Conservation (phyloP, 2,888 invertebrate genomes). For the Cheilosia urbana region DNA sequence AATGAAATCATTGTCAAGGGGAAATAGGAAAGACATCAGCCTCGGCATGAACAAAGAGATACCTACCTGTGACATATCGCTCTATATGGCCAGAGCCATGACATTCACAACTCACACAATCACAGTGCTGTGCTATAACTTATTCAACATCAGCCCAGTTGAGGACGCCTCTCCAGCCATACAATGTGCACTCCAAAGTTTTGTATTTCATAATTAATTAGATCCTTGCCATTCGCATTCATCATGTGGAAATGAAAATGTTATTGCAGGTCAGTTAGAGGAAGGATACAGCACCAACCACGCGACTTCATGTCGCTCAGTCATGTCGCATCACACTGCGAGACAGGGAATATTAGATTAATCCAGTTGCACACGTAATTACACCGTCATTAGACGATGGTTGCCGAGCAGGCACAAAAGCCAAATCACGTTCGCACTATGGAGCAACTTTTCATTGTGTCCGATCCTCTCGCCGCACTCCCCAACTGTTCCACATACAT, state of each 20-base stretch:
- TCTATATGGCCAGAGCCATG: conserved; percentile 21
- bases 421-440: conserved; percentile 20
- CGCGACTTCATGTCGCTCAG: conserved; percentile 4
- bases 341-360: conserved; percentile 43
- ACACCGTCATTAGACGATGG: conserved; percentile 46
- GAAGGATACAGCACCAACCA: not conserved
- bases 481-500: not conserved
- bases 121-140: conserved; percentile 8
- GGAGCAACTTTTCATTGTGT: conserved; percentile 6
- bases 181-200: conserved; percentile 21
- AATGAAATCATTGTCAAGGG: conserved; percentile 45
- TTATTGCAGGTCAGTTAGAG: conserved; percentile 36
- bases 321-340: conserved; percentile 20
- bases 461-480: not conserved
- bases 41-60: not conserved
- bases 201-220: conserved; percentile 57
- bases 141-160: conserved; percentile 10
- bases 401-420: conserved; percentile 23
- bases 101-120: conserved; percentile 39
- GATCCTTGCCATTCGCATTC: conserved; percentile 37
- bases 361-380: conserved; percentile 60
- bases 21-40: conserved; percentile 42
- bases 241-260: conserved; percentile 35
- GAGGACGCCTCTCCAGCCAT: not conserved
- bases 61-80: not conserved